phyloP scores from a whole-genome alignment of 1,140 invertebrate species.

The Prorops nasuta region DNA sequence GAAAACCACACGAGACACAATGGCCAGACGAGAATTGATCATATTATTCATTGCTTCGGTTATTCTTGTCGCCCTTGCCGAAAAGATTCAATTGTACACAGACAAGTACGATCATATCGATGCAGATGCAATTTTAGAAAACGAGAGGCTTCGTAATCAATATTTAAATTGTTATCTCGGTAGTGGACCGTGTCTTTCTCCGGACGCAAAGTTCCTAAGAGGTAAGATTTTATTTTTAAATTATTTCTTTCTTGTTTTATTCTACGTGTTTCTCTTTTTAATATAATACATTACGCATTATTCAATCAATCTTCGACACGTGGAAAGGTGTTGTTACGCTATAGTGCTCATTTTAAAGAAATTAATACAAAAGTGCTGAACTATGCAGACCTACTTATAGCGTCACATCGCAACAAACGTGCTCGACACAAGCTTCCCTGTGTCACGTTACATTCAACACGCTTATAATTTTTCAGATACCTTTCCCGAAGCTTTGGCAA shows the following conservation, averaged over 20 bases:
- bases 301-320: too few species aligned
- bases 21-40: neutral
- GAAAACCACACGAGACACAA: too few species aligned
- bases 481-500: slow-evolving; percentile 18
- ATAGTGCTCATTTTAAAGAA: too few species aligned
- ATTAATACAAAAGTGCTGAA: too few species aligned
- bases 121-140: slow-evolving; percentile 19
- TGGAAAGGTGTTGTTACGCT: too few species aligned
- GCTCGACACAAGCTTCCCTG: too few species aligned
- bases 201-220: slow-evolving; percentile 36
- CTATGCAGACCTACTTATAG: too few species aligned
- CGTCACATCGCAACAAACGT: too few species aligned
- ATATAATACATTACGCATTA: too few species aligned
- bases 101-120: slow-evolving; percentile 48
- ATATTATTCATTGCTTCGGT: neutral
- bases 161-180: slow-evolving; percentile 46
- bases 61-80: neutral
- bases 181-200: slow-evolving; percentile 34
- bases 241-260: too few species aligned
- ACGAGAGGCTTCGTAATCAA: slow-evolving; percentile 20
- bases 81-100: slow-evolving; percentile 32
- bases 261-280: too few species aligned
- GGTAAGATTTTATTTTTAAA: slow-evolving; percentile 16
- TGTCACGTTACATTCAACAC: too few species aligned
- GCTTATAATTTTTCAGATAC: slow-evolving; percentile 4